These are phyloP conservation scores for Gymnocypris eckloni DNA, from an alignment of 2,797 vertebrate species.

Conservation along the genomic window DNA sequence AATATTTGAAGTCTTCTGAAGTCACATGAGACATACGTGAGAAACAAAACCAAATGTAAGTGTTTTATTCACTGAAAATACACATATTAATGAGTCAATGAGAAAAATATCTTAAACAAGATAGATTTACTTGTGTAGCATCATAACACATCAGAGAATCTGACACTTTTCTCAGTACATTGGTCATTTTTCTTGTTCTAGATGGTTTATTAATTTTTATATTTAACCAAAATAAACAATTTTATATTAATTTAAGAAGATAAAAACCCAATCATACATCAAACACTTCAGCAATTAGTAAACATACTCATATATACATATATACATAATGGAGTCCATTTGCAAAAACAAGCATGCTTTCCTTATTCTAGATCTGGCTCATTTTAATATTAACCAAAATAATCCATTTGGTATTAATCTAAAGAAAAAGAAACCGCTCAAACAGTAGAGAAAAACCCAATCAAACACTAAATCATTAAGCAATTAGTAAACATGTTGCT, in stretches of 20 bases:
- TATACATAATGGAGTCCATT: neutral
- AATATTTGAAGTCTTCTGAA: neutral
- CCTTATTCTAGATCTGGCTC: too few relatives aligned
- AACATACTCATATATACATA: neutral
- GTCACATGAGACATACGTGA: neutral
- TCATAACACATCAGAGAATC: too few relatives aligned
- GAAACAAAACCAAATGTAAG: neutral
- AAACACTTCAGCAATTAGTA: neutral
- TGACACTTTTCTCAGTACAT: neutral
- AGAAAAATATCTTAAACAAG: too few relatives aligned
- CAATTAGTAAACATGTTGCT: constrained; percentile 52
- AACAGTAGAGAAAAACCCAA: neutral
- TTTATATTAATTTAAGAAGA: neutral
- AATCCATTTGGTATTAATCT: neutral
- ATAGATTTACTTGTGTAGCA: too few relatives aligned
- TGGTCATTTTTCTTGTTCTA: neutral
- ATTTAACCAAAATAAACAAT: neutral
- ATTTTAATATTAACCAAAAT: too few relatives aligned
- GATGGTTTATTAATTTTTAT: neutral
- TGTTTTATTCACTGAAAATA: neutral
- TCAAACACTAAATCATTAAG: constrained; percentile 54
- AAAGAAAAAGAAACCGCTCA: neutral
- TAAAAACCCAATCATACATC: neutral
- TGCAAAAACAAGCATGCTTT: too few relatives aligned
- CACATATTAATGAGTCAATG: too few relatives aligned